phyloP scores from a whole-genome alignment of 2,888 invertebrate species.

The Hirtodrosophila duncani region DNA sequence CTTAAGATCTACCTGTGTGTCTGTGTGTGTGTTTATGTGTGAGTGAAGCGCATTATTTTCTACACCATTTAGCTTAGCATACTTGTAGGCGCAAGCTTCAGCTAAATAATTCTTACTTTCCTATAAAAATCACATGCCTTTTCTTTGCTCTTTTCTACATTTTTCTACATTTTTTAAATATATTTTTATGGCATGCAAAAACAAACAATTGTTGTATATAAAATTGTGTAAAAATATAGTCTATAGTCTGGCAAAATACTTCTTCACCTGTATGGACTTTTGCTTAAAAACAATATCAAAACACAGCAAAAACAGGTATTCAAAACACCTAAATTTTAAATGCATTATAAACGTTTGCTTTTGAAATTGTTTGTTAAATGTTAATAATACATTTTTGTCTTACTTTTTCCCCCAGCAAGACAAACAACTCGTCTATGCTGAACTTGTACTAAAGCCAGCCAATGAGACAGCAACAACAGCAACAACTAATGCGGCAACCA shows the following conservation, averaged over 20 bases:
- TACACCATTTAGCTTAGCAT: conserved; percentile 46
- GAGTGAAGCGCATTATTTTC: conserved; percentile 16
- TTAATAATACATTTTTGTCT: neutral
- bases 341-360: too few species aligned
- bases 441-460: conserved; percentile 82
- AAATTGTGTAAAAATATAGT: conserved; percentile 50
- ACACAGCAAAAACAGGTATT: conserved; percentile 43
- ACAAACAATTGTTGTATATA: conserved; percentile 27
- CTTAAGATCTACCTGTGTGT: neutral
- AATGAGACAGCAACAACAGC: conserved; percentile 59
- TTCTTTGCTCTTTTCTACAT: conserved; percentile 42
- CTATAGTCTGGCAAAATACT: conserved; percentile 73
- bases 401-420: conserved; percentile 77
- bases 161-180: conserved; percentile 6
- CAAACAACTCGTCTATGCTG: conserved; percentile 86
- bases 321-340: conserved; percentile 36
- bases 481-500: conserved; percentile 63
- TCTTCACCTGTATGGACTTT: conserved; percentile 75
- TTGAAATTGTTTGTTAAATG: too few species aligned
- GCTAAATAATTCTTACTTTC: conserved; percentile 4
- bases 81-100: conserved; percentile 49
- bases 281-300: conserved; percentile 50
- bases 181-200: conserved; percentile 29
- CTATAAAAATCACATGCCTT: conserved; percentile 26
- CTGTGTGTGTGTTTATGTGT: conserved; percentile 6